These are phyloP conservation scores for Pteromalus puparum DNA, from an alignment of 1,140 invertebrate species.

Conservation along the genomic window DNA sequence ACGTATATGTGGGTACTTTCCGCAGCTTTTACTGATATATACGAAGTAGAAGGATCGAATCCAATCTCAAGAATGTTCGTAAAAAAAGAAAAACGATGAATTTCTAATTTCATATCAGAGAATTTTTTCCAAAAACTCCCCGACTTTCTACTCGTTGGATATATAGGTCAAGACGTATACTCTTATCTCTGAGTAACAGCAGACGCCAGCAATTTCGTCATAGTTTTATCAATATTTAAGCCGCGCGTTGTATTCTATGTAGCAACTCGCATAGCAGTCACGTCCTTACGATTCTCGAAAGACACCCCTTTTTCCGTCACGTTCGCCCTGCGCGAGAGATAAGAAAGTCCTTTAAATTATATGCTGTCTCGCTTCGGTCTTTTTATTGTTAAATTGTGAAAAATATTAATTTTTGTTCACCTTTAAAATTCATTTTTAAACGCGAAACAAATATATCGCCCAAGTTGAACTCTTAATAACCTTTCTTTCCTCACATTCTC, in stretches of 20 bases:
- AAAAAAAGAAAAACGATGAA: neutral
- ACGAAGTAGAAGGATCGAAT: neutral
- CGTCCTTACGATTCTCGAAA: neutral
- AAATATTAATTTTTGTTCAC: too few relatives aligned
- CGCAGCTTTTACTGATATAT: too few relatives aligned
- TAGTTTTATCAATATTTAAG: conserved; percentile 19
- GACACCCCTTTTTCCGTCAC: neutral
- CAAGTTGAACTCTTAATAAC: neutral
- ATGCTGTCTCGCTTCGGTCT: too few relatives aligned
- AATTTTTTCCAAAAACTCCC: neutral
- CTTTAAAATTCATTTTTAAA: too few relatives aligned
- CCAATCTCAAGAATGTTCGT: too few relatives aligned
- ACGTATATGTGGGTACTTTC: too few relatives aligned
- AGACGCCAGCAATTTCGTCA: conserved; percentile 7
- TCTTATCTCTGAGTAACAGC: neutral
- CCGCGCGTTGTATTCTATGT: neutral
- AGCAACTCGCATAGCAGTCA: neutral
- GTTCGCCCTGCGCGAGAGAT: neutral
- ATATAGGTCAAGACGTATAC: neutral
- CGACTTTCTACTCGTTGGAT: neutral
- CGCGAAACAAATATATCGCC: neutral
- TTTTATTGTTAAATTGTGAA: too few relatives aligned
- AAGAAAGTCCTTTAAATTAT: neutral
- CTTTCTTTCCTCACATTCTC: neutral
- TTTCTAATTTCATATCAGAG: too few relatives aligned